Evolutionary conservation across 2,888 invertebrate genomes (phyloP).

Genomic region (Dynastes tityus): DNA sequence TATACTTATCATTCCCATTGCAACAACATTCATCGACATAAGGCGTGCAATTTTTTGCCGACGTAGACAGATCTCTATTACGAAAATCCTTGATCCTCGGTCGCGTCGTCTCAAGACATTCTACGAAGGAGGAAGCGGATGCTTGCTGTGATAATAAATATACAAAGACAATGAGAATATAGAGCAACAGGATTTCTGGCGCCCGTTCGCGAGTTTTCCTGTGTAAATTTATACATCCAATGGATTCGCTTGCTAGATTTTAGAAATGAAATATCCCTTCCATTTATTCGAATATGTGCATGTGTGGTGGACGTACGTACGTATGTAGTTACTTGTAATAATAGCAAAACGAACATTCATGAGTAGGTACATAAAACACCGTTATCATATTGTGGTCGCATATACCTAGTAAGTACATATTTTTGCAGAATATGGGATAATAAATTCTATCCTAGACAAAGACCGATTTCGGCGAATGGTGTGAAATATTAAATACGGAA

Average conservation of each 20-base stretch:
- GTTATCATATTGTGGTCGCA: no score
- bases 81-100: slow-evolving; percentile 35
- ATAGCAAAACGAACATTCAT: no score
- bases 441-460: no score
- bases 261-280: not conserved
- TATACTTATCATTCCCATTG: not conserved
- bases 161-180: slow-evolving; percentile 24
- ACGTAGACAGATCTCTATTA: not conserved
- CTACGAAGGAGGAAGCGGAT: slow-evolving; percentile 18
- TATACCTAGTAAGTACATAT: no score
- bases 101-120: slow-evolving; percentile 17
- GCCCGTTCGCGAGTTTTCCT: not conserved
- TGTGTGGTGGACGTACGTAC: not conserved
- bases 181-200: slow-evolving; percentile 23
- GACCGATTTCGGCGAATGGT: no score
- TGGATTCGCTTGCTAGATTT: no score
- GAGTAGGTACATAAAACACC: no score
- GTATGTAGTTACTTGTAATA: no score
- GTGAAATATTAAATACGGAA: no score
- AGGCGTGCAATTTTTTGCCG: slow-evolving; percentile 8
- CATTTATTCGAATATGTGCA: not conserved
- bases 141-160: slow-evolving; percentile 30
- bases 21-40: not conserved
- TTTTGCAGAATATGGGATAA: no score
- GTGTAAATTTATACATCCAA: not conserved